Conservation (phyloP, 2,797 vertebrate species). For the Threskiornis aethiopicus region DNA sequence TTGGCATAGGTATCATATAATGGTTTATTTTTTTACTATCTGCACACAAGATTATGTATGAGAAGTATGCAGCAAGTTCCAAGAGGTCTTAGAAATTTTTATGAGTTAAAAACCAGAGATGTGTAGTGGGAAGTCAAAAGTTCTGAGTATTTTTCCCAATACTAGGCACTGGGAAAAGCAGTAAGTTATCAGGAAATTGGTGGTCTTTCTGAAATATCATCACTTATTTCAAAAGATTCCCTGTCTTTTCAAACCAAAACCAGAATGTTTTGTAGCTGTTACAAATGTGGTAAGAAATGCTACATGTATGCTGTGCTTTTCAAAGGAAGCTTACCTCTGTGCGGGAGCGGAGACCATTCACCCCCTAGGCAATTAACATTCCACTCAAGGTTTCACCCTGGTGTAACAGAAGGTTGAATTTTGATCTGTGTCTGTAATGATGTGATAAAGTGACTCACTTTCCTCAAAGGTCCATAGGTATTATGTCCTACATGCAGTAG, state of each 20-base stretch:
- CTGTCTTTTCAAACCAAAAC: not conserved
- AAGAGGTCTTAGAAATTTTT: not conserved
- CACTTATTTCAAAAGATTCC: not conserved
- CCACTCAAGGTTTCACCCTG: not conserved
- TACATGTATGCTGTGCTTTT: not conserved
- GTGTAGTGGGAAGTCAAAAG: not conserved
- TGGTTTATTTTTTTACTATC: not conserved
- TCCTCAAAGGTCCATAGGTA: not conserved
- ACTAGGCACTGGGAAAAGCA: not conserved
- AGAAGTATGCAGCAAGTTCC: not conserved
- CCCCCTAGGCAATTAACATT: not conserved
- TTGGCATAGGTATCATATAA: not conserved
- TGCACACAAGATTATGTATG: not conserved
- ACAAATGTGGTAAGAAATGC: not conserved
- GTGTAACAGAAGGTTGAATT: not conserved
- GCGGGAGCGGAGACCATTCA: not conserved
- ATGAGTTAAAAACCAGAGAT: not conserved
- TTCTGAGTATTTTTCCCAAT: not conserved
- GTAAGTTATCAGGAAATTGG: not conserved
- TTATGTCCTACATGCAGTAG: not conserved
- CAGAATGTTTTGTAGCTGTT: not conserved
- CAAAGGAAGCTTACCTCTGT: not conserved
- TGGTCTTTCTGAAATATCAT: not conserved
- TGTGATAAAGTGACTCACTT: not conserved
- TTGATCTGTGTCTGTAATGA: not conserved